Percentiles rank a stretch among this genome's conserved stretches.
phyloP scores from a whole-genome alignment of 2,113 vertebrate species.

The Ginglymostoma cirratum region DNA sequence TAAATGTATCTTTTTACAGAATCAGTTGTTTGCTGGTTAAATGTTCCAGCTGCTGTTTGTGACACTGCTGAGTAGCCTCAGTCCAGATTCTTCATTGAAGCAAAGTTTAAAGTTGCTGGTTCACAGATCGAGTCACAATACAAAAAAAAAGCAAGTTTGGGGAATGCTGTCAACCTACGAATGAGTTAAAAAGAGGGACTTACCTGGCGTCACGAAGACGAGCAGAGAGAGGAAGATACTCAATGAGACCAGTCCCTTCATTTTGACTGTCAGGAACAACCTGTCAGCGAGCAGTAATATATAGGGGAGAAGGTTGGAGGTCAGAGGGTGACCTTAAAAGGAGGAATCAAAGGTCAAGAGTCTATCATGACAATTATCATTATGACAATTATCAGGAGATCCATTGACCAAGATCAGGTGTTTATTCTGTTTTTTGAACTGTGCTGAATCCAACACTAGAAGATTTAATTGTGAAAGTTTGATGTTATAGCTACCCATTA shows the following conservation, averaged over 20 bases:
- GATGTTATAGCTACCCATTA: background rate
- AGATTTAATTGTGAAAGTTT: background rate
- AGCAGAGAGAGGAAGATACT: conserved; percentile 51
- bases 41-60: background rate
- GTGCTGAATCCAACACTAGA: background rate
- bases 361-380: conserved; percentile 20
- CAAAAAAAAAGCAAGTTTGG: background rate
- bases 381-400: background rate
- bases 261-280: conserved; percentile 55
- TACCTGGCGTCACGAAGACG: conserved; percentile 54
- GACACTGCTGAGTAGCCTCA: background rate
- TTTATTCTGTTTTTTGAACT: background rate
- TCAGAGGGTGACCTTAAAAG: conserved; percentile 41
- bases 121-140: background rate
- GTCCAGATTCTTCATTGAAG: background rate
- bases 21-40: background rate
- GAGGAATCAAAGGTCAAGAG: conserved; percentile 6
- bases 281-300: conserved; percentile 51
- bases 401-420: background rate
- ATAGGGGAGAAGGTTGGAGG: conserved; percentile 47
- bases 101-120: background rate
- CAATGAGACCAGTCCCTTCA: conserved; percentile 54
- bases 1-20: background rate
- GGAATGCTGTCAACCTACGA: background rate
- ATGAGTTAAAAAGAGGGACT: conserved; percentile 34